Percentiles rank a stretch among this genome's conserved stretches.
phyloP scores from a whole-genome alignment of 1,140 invertebrate species.

The Hylyphantes graminicola region DNA sequence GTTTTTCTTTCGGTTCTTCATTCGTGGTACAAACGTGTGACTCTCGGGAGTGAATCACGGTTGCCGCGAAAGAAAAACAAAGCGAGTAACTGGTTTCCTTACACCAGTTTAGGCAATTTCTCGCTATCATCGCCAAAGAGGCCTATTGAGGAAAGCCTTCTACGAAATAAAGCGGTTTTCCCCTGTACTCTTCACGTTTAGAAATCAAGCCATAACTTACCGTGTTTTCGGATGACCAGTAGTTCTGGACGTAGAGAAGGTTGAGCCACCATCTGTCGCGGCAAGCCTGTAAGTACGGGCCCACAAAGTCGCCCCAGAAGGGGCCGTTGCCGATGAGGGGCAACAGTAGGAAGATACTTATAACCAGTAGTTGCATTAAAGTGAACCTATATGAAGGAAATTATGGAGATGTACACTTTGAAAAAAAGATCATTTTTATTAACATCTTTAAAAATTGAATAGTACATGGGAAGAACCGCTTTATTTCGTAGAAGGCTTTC shows the following conservation, averaged over 20 bases:
- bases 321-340: slow-evolving; percentile 60
- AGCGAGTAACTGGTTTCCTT: no score
- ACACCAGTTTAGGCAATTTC: no score
- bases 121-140: no score
- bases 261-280: slow-evolving; percentile 62
- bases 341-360: slow-evolving; percentile 52
- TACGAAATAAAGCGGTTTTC: no score
- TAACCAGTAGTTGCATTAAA: slow-evolving; percentile 35
- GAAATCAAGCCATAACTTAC: slow-evolving; percentile 31
- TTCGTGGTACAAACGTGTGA: no score
- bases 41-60: no score
- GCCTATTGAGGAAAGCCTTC: no score
- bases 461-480: no score
- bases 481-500: no score
- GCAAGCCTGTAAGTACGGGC: slow-evolving; percentile 51
- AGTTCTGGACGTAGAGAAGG: slow-evolving; percentile 75
- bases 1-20: no score
- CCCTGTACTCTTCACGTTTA: no score
- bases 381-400: slow-evolving; percentile 32
- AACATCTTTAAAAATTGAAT: not conserved
- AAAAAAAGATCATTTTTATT: not conserved
- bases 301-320: slow-evolving; percentile 60
- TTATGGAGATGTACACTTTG: not conserved
- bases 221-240: slow-evolving; percentile 74
- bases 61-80: no score